Evolutionary conservation across 2,797 vertebrate species (phyloP).

Genomic region (Gymnopithys bicolor): DNA sequence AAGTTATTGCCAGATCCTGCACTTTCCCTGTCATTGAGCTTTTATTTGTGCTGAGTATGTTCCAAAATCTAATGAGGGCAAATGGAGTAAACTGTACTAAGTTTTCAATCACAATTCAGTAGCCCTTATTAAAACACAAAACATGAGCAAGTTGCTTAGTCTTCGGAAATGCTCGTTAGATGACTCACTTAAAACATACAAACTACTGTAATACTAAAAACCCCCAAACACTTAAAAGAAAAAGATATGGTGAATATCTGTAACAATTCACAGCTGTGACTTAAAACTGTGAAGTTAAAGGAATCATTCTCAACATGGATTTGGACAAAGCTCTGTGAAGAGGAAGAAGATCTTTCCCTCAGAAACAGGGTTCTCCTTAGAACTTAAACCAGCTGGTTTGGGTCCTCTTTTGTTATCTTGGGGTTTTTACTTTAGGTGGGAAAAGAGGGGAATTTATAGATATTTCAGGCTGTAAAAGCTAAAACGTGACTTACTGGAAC

Average conservation of each 20-base stretch:
- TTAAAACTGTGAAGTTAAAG: not conserved
- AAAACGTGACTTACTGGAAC: not conserved
- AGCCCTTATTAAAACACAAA: not conserved
- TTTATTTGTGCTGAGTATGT: not conserved
- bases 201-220: not conserved
- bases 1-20: not conserved
- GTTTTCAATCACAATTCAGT: not conserved
- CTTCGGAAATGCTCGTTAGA: not conserved
- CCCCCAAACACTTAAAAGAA: not conserved
- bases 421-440: not conserved
- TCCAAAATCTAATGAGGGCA: not conserved
- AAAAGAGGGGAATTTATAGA: not conserved
- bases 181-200: not conserved
- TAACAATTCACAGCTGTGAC: not conserved
- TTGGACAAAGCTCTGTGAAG: not conserved
- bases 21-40: not conserved
- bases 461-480: not conserved
- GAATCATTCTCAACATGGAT: not conserved
- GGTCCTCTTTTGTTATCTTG: not conserved
- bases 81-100: not conserved
- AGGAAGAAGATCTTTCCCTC: not conserved
- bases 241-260: not conserved
- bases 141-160: not conserved
- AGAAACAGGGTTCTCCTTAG: not conserved
- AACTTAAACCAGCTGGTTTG: not conserved